Evolutionary conservation across 2,113 vertebrate species (phyloP).

Genomic region (Gallinago paraguaiae): DNA sequence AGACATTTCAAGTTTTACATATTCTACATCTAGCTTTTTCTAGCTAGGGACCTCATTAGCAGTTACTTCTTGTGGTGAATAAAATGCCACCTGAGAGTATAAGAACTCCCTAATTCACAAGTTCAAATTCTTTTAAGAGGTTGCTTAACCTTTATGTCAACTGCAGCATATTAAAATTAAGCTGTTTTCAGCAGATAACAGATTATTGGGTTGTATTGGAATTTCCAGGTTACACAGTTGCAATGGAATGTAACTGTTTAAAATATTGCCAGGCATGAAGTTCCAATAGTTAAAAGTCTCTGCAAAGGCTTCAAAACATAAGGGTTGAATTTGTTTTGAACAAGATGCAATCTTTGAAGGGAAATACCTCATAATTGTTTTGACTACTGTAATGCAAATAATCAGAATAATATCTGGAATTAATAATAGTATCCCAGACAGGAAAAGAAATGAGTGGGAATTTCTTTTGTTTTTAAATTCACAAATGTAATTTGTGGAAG

Average conservation of each 20-base stretch:
- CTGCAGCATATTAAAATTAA: slow-evolving; percentile 63
- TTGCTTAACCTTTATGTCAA: slow-evolving; percentile 71
- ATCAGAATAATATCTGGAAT: slow-evolving; percentile 64
- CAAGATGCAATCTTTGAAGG: slow-evolving; percentile 39
- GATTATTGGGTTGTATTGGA: slow-evolving; percentile 26
- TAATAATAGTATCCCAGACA: slow-evolving; percentile 51
- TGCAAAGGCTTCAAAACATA: slow-evolving; percentile 2
- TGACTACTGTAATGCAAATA: slow-evolving; percentile 55
- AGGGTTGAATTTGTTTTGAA: slow-evolving; percentile 49
- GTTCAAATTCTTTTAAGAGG: slow-evolving; percentile 71
- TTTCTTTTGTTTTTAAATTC: slow-evolving; percentile 47
- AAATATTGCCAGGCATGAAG: slow-evolving; percentile 7
- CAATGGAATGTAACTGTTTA: slow-evolving; percentile 35
- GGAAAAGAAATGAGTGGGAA: slow-evolving; percentile 31
- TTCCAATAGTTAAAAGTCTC: slow-evolving; percentile 2
- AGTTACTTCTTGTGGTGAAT: slow-evolving; percentile 65
- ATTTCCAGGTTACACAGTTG: slow-evolving; percentile 53
- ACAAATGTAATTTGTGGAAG: slow-evolving; percentile 30
- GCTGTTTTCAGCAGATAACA: slow-evolving; percentile 58
- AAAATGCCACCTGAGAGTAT: slow-evolving; percentile 63
- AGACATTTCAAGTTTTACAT: slow-evolving; percentile 59
- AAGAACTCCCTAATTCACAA: slow-evolving; percentile 58
- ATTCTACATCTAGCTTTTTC: slow-evolving; percentile 56
- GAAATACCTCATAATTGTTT: slow-evolving; percentile 66
- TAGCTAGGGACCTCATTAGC: slow-evolving; percentile 69